Percentiles rank a stretch among this genome's conserved stretches.
Conservation (phyloP, 1,140 invertebrate genomes). For the Solenopsis fugax region DNA sequence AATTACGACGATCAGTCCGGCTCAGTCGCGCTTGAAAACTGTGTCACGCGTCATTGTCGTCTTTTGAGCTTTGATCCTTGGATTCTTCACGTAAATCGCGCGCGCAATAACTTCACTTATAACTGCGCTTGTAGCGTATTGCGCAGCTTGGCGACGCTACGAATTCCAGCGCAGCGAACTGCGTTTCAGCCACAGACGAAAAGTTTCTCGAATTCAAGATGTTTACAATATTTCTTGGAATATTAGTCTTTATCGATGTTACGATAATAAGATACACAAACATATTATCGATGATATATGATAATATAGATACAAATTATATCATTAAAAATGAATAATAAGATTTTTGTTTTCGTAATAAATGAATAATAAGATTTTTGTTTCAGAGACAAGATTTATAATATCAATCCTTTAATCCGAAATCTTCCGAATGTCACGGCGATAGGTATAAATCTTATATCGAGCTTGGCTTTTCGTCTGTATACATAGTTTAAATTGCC, state of each 20-base stretch:
- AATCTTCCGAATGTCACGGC: not conserved
- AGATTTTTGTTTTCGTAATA: too few species aligned
- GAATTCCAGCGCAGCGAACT: slow-evolving; percentile 1
- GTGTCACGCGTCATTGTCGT: slow-evolving; percentile 47
- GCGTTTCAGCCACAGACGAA: not conserved
- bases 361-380: too few species aligned
- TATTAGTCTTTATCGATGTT: slow-evolving; percentile 7
- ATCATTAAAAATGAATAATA: not conserved
- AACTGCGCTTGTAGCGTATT: slow-evolving; percentile 15
- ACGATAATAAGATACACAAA: slow-evolving; percentile 12
- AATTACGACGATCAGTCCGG: slow-evolving; percentile 23
- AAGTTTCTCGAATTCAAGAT: not conserved
- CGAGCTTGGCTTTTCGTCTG: not conserved
- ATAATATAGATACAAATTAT: slow-evolving; percentile 17
- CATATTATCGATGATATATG: not conserved
- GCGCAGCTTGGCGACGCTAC: not conserved
- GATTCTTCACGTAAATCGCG: slow-evolving; percentile 24
- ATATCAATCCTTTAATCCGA: not conserved
- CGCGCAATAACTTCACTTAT: slow-evolving; percentile 24
- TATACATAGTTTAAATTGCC: not conserved
- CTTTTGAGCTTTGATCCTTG: slow-evolving; percentile 50
- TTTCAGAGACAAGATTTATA: not conserved
- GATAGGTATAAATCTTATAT: not conserved
- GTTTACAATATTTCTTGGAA: slow-evolving; percentile 19
- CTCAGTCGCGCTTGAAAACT: slow-evolving; percentile 2